phyloP scores from a whole-genome alignment of 2,888 invertebrate species.

The Leucozona laternaria region DNA sequence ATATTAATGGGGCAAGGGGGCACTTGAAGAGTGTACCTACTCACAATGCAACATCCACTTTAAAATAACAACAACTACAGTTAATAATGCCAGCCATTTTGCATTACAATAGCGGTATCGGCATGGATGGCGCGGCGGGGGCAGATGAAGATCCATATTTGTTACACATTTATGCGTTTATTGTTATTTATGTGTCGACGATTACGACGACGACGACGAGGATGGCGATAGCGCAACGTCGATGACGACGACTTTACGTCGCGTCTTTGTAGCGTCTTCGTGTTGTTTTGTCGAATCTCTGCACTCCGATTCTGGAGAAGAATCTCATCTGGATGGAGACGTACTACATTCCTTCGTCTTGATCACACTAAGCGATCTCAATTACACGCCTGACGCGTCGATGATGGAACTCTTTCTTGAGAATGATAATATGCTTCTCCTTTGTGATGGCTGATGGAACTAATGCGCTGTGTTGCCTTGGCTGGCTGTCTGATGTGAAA shows the following conservation, averaged over 20 bases:
- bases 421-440: slow-evolving; percentile 3
- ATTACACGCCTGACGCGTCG: slow-evolving; percentile 52
- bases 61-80: slow-evolving; percentile 60
- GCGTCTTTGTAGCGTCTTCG: slow-evolving; percentile 21
- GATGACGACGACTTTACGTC: not conserved
- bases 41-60: slow-evolving; percentile 59
- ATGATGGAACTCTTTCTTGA: slow-evolving; percentile 30
- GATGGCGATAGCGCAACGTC: not conserved
- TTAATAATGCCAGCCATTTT: slow-evolving; percentile 44
- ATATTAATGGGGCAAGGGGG: not conserved
- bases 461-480: not conserved
- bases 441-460: slow-evolving; percentile 22
- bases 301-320: slow-evolving; percentile 21
- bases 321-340: slow-evolving; percentile 9
- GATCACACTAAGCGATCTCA: slow-evolving; percentile 47
- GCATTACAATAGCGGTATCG: slow-evolving; percentile 42
- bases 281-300: slow-evolving; percentile 48
- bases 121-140: not conserved
- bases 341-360: slow-evolving; percentile 24
- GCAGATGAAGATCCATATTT: slow-evolving; percentile 21
- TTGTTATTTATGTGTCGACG: slow-evolving; percentile 46
- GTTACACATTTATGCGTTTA: slow-evolving; percentile 48
- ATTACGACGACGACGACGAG: not conserved
- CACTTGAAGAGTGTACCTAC: slow-evolving; percentile 8
- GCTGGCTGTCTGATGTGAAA: not conserved